Conservation (phyloP, 1,140 invertebrate species). For the Rhopalosiphum maidis region DNA sequence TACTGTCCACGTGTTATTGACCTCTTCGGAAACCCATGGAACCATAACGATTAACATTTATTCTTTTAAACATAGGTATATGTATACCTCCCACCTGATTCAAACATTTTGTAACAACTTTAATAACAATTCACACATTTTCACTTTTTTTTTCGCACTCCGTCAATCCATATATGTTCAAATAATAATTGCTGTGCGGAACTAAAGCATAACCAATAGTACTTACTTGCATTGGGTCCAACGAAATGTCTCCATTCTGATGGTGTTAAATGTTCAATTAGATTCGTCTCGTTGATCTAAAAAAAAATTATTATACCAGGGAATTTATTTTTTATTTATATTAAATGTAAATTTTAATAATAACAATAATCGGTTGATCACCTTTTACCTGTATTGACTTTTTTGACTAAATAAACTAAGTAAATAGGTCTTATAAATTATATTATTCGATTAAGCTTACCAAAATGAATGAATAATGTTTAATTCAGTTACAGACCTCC, state of each 20-base stretch:
- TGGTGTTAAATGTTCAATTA: constrained; percentile 51
- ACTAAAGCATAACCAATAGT: constrained; percentile 23
- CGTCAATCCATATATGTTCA: background rate
- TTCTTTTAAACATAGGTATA: constrained; percentile 1
- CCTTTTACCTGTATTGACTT: background rate
- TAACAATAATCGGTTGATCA: background rate
- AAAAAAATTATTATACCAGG: constrained; percentile 8
- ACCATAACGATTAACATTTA: constrained; percentile 51
- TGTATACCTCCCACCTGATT: background rate
- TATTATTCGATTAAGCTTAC: background rate
- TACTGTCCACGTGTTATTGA: constrained; percentile 37
- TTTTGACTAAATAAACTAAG: background rate
- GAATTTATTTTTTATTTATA: background rate
- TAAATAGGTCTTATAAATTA: background rate
- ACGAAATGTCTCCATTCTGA: constrained; percentile 54
- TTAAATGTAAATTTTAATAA: background rate
- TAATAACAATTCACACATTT: constrained; percentile 40
- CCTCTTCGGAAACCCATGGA: constrained; percentile 51
- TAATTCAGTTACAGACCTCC: background rate
- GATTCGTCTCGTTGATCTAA: constrained; percentile 54
- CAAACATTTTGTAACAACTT: constrained; percentile 40
- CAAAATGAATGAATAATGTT: background rate
- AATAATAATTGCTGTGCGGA: background rate
- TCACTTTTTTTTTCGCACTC: constrained; percentile 40
- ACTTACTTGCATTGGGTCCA: constrained; percentile 38